These are phyloP conservation scores for Pecten maximus DNA, from an alignment of 2,888 invertebrate genomes.

Conservation along the genomic window DNA sequence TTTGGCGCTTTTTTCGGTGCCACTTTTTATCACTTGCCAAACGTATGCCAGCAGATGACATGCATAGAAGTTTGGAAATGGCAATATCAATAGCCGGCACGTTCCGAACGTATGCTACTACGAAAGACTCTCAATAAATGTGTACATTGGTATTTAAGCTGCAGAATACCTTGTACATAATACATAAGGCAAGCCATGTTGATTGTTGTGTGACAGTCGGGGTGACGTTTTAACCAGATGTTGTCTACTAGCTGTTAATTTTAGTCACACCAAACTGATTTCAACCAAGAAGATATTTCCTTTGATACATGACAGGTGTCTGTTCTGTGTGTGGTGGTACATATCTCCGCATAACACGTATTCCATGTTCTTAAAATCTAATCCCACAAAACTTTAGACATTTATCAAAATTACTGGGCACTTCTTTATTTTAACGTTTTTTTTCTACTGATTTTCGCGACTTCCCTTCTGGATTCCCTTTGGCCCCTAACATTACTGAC, in stretches of 20 bases:
- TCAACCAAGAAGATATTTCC: not conserved
- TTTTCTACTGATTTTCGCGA: too few species aligned
- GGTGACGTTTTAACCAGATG: not conserved
- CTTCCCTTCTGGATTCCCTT: too few species aligned
- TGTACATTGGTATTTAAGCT: not conserved
- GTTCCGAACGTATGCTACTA: not conserved
- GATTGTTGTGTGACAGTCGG: not conserved
- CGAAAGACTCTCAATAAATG: not conserved
- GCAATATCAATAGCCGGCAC: not conserved
- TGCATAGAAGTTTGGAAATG: not conserved
- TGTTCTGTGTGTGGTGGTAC: not conserved
- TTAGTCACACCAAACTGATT: not conserved
- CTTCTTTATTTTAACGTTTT: too few species aligned
- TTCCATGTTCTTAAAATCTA: too few species aligned
- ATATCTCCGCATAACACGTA: too few species aligned
- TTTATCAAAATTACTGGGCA: too few species aligned
- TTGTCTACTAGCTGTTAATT: not conserved
- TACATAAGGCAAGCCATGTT: not conserved
- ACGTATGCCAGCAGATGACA: not conserved
- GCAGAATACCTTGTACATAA: constrained; percentile 5
- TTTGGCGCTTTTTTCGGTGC: constrained; percentile 16
- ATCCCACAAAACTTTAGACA: too few species aligned
- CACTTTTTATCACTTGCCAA: not conserved
- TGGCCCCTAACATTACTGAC: too few species aligned
- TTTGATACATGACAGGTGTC: not conserved